These are phyloP conservation scores for Pseudolaguvia tuberculata DNA, from an alignment of 2,113 vertebrate genomes.

Conservation along the genomic window DNA sequence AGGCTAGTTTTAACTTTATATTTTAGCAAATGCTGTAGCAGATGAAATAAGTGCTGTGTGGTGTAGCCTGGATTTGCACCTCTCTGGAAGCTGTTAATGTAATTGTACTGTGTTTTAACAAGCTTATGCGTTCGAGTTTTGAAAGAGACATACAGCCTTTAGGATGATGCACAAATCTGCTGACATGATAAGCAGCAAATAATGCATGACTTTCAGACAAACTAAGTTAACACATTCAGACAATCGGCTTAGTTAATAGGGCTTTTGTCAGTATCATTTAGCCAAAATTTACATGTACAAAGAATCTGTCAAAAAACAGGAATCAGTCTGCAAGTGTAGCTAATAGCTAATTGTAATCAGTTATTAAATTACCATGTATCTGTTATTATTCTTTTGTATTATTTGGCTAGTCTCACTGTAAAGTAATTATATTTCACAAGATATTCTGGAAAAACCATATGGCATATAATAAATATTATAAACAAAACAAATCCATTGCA, in stretches of 20 bases:
- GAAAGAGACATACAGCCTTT: background rate
- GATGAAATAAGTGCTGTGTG: conserved; percentile 23
- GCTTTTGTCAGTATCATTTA: background rate
- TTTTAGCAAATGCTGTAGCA: conserved; percentile 11
- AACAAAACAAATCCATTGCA: too few species aligned
- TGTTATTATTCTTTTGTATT: too few species aligned
- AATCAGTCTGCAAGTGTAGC: too few species aligned
- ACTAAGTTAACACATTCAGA: background rate
- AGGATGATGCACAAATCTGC: background rate
- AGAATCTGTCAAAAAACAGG: too few species aligned
- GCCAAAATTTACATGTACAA: too few species aligned
- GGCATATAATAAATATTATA: too few species aligned
- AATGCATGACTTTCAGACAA: background rate
- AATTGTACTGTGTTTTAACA: background rate
- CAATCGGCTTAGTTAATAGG: background rate
- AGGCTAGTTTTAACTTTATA: conserved; percentile 23
- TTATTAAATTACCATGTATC: too few species aligned
- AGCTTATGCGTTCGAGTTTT: background rate
- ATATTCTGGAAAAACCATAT: too few species aligned
- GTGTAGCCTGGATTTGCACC: conserved; percentile 20
- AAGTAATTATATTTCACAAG: too few species aligned
- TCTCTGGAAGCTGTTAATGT: background rate
- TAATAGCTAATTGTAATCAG: too few species aligned
- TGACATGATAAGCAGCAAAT: too few species aligned
- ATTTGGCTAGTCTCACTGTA: too few species aligned